Evolutionary conservation across 2,797 vertebrate genomes (phyloP), one percentile per base, ranked within the genome.

Genomic region (Catostomus latipinnis): DNA sequence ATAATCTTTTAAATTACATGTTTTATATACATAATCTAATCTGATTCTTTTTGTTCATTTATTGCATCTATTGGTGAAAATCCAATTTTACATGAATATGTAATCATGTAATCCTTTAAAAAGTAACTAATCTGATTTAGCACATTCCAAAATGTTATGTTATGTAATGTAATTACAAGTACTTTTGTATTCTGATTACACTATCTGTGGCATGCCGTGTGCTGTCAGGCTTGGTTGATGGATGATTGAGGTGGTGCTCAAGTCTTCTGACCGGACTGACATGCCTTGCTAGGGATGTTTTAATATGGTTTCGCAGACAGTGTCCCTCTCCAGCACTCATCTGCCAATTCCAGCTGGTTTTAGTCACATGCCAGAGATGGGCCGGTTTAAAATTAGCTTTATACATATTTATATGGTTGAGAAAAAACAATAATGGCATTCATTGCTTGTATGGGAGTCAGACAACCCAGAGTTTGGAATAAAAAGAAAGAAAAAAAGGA

Each of bases 401-500:
- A 54, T 53, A 43, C 18, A 34, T 69, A 69, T 69, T 69, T 6
- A 34, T 18, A 53, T 52, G 48, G 10, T 50, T 18, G 6, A 70
- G 12, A 4, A 70, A 70, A 14, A 70, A 70, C 67, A 43, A 34
- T 70, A 70, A 70, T 54, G 50, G 1, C 7, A 54, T 54, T 53
- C 50, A 43, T 54, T 22, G 2, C 6, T 12, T 8, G 18, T 12
- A 6, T 43, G 50, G 7, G 12, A 13, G 67, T 57, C 12, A n/a
- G 4, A 57, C 54, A 57, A 6, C 6, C 54, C 13, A 14, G 13
- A 57, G n/a, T 54, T 54, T 9, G 50, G 12, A 70, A 54, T 54
- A 4, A 70, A 70, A 70, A 54, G 8, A 46, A 8, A n/a, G 34
- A 6, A 57, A 69, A n/a, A 69, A 43, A 34, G 34, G 5, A 53